Conservation (phyloP, 2,797 vertebrate species). For the Rachycentron canadum region DNA sequence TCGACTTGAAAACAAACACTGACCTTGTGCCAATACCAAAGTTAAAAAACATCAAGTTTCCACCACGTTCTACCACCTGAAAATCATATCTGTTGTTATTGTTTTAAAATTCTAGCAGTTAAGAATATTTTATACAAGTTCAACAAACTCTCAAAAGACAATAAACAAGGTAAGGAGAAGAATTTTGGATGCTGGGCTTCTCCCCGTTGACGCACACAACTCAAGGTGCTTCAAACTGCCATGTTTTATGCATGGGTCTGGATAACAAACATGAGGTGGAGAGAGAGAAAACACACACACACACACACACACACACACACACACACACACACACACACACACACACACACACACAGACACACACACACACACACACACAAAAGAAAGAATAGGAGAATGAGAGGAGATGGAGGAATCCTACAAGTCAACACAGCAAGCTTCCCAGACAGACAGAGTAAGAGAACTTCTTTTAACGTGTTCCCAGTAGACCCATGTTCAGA, state of each 20-base stretch:
- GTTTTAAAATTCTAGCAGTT: slow-evolving; percentile 40
- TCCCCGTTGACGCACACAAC: slow-evolving; percentile 38
- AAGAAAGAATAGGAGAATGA: slow-evolving; percentile 31
- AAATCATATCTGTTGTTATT: slow-evolving; percentile 29
- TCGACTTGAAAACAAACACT: slow-evolving; percentile 6
- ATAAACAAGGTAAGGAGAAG: slow-evolving; percentile 54
- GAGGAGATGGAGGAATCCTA: slow-evolving; percentile 37
- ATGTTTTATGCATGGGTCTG: slow-evolving; percentile 77
- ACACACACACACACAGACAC: neutral
- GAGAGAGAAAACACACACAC: neutral
- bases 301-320: neutral
- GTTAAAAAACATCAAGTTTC: slow-evolving; percentile 9
- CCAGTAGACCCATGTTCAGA: slow-evolving; percentile 42
- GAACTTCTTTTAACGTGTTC: slow-evolving; percentile 45
- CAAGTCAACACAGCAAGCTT: slow-evolving; percentile 43
- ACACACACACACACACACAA: neutral
- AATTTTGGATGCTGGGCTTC: slow-evolving; percentile 55
- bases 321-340: neutral
- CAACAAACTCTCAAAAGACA: slow-evolving; percentile 56
- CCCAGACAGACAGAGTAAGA: slow-evolving; percentile 37
- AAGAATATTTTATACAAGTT: slow-evolving; percentile 51
- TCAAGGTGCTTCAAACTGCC: slow-evolving; percentile 55
- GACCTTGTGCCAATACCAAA: slow-evolving; percentile 15
- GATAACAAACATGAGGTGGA: slow-evolving; percentile 56
- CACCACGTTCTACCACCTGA: slow-evolving; percentile 17